Evolutionary conservation across 2,797 vertebrate genomes (phyloP).

Genomic region (Hyperoplus immaculatus): DNA sequence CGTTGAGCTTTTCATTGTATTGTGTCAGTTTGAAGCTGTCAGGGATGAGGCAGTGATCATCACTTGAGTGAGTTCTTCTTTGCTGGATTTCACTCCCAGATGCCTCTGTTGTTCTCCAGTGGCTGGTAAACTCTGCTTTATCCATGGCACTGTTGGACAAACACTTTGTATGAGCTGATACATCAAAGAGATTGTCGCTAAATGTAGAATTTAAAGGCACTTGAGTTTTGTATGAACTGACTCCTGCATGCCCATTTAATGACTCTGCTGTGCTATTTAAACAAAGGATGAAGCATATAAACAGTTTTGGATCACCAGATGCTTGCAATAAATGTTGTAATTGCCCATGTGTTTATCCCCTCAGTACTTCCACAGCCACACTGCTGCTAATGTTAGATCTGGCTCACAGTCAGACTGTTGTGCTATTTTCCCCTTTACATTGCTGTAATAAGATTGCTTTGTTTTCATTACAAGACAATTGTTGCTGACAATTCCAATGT

Average conservation of each 20-base stretch:
- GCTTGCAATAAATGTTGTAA: conserved; percentile 54
- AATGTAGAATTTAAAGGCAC: conserved; percentile 29
- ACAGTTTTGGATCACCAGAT: conserved; percentile 49
- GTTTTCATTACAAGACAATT: conserved; percentile 10
- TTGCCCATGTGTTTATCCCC: conserved; percentile 41
- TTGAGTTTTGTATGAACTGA: conserved; percentile 22
- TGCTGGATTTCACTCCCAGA: conserved; percentile 37
- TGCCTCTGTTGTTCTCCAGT: conserved; percentile 19
- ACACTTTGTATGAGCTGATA: conserved; percentile 37
- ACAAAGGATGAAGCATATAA: conserved; percentile 43
- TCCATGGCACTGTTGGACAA: conserved; percentile 51
- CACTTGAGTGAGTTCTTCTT: not conserved
- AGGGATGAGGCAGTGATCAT: conserved; percentile 18
- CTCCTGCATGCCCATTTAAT: conserved; percentile 8
- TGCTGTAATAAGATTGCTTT: conserved; percentile 1
- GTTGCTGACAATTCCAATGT: not conserved
- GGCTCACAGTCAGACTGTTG: conserved; percentile 31
- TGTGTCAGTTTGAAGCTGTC: conserved; percentile 18
- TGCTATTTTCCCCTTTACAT: conserved; percentile 1
- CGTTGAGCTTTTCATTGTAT: not conserved
- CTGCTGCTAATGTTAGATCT: conserved; percentile 39
- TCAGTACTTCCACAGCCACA: conserved; percentile 22
- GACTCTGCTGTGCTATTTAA: conserved; percentile 14
- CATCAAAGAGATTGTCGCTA: conserved; percentile 26
- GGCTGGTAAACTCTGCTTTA: conserved; percentile 33